Evolutionary conservation across 1,140 invertebrate species (phyloP).

Genomic region (Aplysia californica): DNA sequence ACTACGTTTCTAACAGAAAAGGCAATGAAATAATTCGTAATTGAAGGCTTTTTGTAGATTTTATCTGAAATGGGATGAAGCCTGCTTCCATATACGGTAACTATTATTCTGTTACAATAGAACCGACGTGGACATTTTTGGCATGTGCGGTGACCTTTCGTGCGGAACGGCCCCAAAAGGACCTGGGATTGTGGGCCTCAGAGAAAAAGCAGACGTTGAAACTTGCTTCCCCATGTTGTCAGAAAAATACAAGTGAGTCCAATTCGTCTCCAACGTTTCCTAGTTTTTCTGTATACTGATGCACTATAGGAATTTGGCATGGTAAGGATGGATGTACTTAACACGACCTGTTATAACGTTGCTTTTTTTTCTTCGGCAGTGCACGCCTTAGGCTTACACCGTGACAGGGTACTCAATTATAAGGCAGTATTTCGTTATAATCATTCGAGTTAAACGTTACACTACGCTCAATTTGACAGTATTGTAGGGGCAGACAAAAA

Average conservation of each 20-base stretch:
- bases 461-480: too few species aligned
- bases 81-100: too few species aligned
- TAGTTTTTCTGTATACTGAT: neutral
- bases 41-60: too few species aligned
- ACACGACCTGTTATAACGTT: neutral
- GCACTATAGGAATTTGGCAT: neutral
- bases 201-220: conserved; percentile 69
- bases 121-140: conserved; percentile 42
- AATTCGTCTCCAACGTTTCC: neutral
- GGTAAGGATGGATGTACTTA: neutral
- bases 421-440: too few species aligned
- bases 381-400: neutral
- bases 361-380: neutral
- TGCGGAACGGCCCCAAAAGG: conserved; percentile 7
- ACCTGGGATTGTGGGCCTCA: conserved; percentile 12
- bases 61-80: too few species aligned
- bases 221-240: neutral
- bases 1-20: too few species aligned
- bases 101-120: too few species aligned
- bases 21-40: too few species aligned
- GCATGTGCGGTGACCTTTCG: conserved; percentile 34
- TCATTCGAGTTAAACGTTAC: too few species aligned
- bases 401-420: neutral
- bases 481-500: too few species aligned
- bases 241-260: conserved; percentile 68